Evolutionary conservation across 2,888 invertebrate species (phyloP).

Genomic region (Ophion slaviceki): DNA sequence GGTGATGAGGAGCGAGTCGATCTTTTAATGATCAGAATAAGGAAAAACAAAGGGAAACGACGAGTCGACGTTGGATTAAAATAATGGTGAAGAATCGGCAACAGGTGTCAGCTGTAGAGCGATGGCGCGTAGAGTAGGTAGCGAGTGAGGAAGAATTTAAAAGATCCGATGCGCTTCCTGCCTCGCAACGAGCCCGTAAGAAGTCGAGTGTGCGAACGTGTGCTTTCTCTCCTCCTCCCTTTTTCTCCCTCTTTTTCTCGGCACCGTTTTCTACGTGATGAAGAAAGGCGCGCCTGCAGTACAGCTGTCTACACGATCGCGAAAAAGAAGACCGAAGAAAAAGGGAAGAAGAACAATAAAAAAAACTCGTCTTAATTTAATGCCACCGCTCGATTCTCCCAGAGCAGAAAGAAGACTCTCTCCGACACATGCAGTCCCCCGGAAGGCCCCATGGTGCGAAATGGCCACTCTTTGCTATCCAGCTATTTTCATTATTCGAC

Average conservation of each 20-base stretch:
- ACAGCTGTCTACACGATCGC: slow-evolving; percentile 69
- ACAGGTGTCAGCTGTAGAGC: slow-evolving; percentile 70
- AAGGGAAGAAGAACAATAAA: slow-evolving; percentile 5
- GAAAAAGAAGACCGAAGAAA: slow-evolving; percentile 39
- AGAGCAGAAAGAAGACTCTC: slow-evolving; percentile 15
- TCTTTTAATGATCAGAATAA: slow-evolving; percentile 17
- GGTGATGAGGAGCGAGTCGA: not conserved
- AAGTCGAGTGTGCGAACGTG: slow-evolving; percentile 20
- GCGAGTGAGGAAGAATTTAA: slow-evolving; percentile 69
- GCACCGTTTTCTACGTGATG: slow-evolving; percentile 64
- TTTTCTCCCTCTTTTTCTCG: not conserved
- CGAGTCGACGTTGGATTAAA: slow-evolving; percentile 13
- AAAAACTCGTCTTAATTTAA: slow-evolving; percentile 70
- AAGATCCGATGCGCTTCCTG: slow-evolving; percentile 71
- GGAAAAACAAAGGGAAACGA: slow-evolving; percentile 6
- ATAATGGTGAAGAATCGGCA: slow-evolving; percentile 66
- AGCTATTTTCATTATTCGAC: slow-evolving; percentile 19
- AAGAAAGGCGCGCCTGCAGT: slow-evolving; percentile 68
- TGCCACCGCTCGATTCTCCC: slow-evolving; percentile 53
- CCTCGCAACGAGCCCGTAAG: slow-evolving; percentile 39
- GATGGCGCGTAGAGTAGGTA: slow-evolving; percentile 55
- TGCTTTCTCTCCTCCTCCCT: slow-evolving; percentile 49
- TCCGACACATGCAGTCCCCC: slow-evolving; percentile 1
- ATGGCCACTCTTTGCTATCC: slow-evolving; percentile 29
- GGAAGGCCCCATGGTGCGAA: slow-evolving; percentile 42